Evolutionary conservation across 1,140 invertebrate species (phyloP).

Genomic region (Lamellibrachia luymesi): DNA sequence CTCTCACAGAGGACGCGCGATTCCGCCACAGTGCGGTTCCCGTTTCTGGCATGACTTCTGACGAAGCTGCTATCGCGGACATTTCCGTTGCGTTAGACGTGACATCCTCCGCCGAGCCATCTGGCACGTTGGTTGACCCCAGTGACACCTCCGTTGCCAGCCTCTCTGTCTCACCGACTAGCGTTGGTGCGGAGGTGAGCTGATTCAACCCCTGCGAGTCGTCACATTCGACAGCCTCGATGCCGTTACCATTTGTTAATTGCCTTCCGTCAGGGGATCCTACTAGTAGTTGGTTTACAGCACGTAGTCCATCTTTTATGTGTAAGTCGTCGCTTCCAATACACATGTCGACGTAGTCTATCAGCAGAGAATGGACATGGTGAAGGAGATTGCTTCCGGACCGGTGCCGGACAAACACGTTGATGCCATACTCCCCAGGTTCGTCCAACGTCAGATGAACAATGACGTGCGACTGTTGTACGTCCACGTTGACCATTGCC

Average conservation of each 20-base stretch:
- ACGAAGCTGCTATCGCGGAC: background rate
- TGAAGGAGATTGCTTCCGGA: background rate
- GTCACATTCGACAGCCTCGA: background rate
- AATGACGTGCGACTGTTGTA: conserved; percentile 27
- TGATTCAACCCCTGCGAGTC: background rate
- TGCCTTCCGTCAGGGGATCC: background rate
- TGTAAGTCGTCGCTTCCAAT: background rate
- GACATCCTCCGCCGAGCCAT: conserved; percentile 21
- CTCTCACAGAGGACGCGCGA: background rate
- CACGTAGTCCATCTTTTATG: background rate
- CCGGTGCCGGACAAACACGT: conserved; percentile 34
- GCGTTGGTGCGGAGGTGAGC: background rate
- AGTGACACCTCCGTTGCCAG: conserved; percentile 27
- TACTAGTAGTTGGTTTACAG: background rate
- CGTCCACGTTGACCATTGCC: conserved; percentile 33
- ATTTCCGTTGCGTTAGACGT: background rate
- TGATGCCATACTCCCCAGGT: conserved; percentile 49
- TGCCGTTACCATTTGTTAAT: background rate
- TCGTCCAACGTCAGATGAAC: conserved; percentile 45
- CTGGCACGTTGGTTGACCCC: conserved; percentile 46
- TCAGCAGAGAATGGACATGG: background rate
- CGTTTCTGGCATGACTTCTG: background rate
- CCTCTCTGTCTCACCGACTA: background rate
- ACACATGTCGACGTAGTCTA: background rate
- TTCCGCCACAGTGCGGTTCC: background rate